A percentile compares a stretch with the other conserved stretches of the same genome.
phyloP scores from a whole-genome alignment of 64 coral and sea anemone genomes.

The Catalaphyllia jardinei region DNA sequence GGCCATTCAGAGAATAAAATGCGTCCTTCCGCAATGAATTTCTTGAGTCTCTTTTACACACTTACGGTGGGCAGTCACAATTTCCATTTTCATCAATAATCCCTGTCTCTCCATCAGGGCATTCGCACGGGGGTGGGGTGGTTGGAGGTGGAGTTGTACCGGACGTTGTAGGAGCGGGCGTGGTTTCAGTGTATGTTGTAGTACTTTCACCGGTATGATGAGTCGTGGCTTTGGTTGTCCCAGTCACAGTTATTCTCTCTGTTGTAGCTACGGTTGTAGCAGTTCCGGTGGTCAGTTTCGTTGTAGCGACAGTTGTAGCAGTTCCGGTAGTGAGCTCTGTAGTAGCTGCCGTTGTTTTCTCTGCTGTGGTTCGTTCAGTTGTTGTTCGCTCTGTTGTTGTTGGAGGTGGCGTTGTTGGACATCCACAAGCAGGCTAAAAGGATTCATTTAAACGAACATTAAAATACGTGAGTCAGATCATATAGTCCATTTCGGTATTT shows the following conservation, averaged over 20 bases:
- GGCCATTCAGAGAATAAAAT: too few relatives aligned
- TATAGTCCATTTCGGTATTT: too few relatives aligned
- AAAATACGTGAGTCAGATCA: too few relatives aligned
- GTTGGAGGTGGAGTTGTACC: slow-evolving; percentile 20
- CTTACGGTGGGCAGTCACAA: slow-evolving; percentile 67
- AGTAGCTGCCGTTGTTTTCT: background rate
- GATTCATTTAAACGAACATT: too few relatives aligned
- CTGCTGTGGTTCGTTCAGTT: background rate
- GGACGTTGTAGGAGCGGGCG: background rate
- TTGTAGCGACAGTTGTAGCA: background rate
- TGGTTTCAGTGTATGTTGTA: slow-evolving; percentile 24
- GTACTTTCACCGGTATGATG: slow-evolving; percentile 10
- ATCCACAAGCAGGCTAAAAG: slow-evolving; percentile 15
- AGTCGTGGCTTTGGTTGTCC: slow-evolving; percentile 1
- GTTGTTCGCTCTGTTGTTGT: background rate
- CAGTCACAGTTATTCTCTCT: background rate
- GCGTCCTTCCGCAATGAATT: background rate
- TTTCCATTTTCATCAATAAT: slow-evolving; percentile 16
- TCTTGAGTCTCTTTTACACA: background rate
- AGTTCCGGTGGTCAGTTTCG: background rate
- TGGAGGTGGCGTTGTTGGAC: slow-evolving; percentile 21
- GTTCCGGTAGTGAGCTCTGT: slow-evolving; percentile 7
- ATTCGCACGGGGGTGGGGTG: slow-evolving; percentile 50
- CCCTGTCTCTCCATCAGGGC: slow-evolving; percentile 30
- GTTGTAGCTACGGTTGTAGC: background rate